A percentile compares a stretch with the other conserved stretches of the same genome.
Conservation (phyloP, 2,797 vertebrate species). For the Salmo trutta region DNA sequence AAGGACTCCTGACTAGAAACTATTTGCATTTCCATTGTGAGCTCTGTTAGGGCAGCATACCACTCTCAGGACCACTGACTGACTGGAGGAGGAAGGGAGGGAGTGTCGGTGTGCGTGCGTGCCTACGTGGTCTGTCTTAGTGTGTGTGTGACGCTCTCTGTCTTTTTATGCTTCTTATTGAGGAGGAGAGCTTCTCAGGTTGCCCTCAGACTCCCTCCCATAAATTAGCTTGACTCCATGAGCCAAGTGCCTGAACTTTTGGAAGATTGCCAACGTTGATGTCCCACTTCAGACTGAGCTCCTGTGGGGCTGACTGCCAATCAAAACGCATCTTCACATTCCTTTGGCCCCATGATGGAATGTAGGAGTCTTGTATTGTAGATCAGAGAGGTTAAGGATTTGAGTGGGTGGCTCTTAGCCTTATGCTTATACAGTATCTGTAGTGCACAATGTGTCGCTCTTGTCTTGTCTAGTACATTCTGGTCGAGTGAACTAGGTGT, state of each 20-base stretch:
- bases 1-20: constrained; percentile 34
- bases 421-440: constrained; percentile 17
- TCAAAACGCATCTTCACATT: constrained; percentile 56
- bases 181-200: not conserved
- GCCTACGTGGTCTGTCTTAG: too few relatives aligned
- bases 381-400: constrained; percentile 3
- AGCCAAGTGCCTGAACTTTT: constrained; percentile 15
- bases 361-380: constrained; percentile 17
- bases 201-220: not conserved
- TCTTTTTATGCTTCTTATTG: not conserved
- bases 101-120: too few relatives aligned
- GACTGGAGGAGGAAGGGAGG: not conserved
- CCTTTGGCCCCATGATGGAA: constrained; percentile 39
- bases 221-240: not conserved
- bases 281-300: constrained; percentile 15
- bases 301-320: not conserved
- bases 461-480: not conserved
- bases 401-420: constrained; percentile 8
- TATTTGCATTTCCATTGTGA: constrained; percentile 66
- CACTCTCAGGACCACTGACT: constrained; percentile 1
- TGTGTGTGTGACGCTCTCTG: not conserved
- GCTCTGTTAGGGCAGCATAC: constrained; percentile 26
- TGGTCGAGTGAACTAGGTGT: not conserved
- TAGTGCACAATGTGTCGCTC: not conserved
- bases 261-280: constrained; percentile 33